phyloP scores from a whole-genome alignment of 2,888 invertebrate species.

The Leptopilina syphax region DNA sequence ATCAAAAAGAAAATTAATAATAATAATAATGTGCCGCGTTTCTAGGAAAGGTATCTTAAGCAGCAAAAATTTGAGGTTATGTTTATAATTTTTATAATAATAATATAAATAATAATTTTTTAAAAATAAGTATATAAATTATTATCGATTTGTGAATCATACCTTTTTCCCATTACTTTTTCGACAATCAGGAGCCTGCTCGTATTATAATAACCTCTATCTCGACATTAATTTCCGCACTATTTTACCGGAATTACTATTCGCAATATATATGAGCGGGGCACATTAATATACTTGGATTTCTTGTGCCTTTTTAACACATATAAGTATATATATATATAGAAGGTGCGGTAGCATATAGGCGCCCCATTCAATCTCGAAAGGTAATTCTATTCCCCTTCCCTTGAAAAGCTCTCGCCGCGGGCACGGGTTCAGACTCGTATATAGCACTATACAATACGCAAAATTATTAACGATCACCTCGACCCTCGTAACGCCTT shows the following conservation, averaged over 20 bases:
- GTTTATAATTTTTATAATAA: too few species aligned
- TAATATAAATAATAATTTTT: too few species aligned
- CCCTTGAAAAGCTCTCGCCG: constrained; percentile 42
- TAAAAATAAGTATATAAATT: too few species aligned
- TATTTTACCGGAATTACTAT: constrained; percentile 19
- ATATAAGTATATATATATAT: neutral
- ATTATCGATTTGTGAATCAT: too few species aligned
- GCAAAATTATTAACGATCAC: constrained; percentile 70
- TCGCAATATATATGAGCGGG: constrained; percentile 4
- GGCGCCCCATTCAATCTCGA: constrained; percentile 65
- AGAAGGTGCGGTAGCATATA: constrained; percentile 55
- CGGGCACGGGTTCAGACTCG: constrained; percentile 45
- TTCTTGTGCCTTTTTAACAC: neutral
- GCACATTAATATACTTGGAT: constrained; percentile 20
- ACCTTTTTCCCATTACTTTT: neutral
- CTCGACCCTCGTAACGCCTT: constrained; percentile 50
- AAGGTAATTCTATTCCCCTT: constrained; percentile 68
- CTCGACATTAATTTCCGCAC: neutral
- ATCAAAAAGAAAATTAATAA: too few species aligned
- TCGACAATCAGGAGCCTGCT: neutral
- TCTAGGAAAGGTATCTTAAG: too few species aligned
- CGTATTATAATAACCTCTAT: neutral
- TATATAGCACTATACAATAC: constrained; percentile 61
- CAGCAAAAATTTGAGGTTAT: too few species aligned
- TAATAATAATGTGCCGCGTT: too few species aligned